Evolutionary conservation across 2,888 invertebrate genomes (phyloP).

Genomic region (Thera obeliscata): DNA sequence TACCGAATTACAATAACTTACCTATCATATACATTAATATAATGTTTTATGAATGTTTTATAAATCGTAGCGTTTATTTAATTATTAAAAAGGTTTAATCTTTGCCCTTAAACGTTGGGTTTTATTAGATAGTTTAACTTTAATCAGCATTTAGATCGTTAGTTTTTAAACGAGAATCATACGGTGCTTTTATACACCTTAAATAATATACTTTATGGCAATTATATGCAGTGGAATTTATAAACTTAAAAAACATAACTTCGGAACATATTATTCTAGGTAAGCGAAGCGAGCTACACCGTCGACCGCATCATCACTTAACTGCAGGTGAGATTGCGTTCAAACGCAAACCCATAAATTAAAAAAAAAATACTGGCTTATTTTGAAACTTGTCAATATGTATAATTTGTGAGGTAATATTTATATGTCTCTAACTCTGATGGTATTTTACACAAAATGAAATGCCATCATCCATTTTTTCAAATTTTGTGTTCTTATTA

Average conservation of each 20-base stretch:
- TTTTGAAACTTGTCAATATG: too few species aligned
- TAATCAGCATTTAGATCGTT: background rate
- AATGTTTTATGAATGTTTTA: background rate
- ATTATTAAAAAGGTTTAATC: slow-evolving; percentile 1
- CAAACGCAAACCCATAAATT: too few species aligned
- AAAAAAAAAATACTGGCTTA: too few species aligned
- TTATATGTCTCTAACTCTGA: too few species aligned
- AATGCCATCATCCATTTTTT: too few species aligned
- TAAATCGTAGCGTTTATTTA: background rate
- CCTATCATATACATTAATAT: background rate
- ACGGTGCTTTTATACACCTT: background rate
- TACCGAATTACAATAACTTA: background rate
- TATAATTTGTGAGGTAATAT: too few species aligned
- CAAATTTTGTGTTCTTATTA: too few species aligned
- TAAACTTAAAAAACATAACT: background rate
- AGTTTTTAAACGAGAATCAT: slow-evolving; percentile 1
- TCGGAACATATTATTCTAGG: too few species aligned
- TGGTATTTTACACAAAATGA: too few species aligned
- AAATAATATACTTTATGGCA: background rate
- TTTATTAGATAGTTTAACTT: background rate
- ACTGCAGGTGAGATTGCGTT: too few species aligned
- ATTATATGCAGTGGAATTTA: background rate
- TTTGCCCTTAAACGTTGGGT: background rate
- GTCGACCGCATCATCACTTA: too few species aligned
- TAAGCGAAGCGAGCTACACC: too few species aligned